Evolutionary conservation across 1,140 invertebrate genomes (phyloP).

Genomic region (Epicauta chinensis): DNA sequence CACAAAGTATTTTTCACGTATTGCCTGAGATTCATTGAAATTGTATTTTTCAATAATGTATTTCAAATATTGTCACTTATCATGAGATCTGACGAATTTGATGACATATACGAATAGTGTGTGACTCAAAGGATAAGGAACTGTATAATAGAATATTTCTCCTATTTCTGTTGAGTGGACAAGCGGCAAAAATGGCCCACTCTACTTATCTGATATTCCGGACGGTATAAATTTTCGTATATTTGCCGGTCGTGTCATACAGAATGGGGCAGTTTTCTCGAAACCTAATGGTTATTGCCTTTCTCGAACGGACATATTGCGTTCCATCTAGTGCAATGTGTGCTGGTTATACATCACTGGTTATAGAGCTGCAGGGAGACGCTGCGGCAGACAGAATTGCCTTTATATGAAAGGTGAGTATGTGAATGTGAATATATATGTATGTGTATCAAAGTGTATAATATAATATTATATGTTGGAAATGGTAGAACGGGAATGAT

Average conservation of each 20-base stretch:
- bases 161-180: conserved; percentile 6
- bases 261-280: conserved; percentile 56
- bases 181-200: conserved; percentile 19
- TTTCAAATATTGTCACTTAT: no score
- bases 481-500: conserved; percentile 28
- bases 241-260: conserved; percentile 54
- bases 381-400: conserved; percentile 24
- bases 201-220: conserved; percentile 31
- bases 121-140: no score
- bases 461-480: conserved; percentile 11
- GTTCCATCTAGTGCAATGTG: conserved; percentile 56
- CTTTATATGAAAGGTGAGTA: conserved; percentile 21
- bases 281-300: conserved; percentile 58
- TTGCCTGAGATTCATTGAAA: no score
- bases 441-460: no score
- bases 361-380: conserved; percentile 33
- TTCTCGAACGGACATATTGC: conserved; percentile 56
- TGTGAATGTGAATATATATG: no score
- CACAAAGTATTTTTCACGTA: no score
- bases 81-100: no score
- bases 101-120: no score
- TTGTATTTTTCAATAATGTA: no score
- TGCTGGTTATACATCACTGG: conserved; percentile 50
- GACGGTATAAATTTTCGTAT: conserved; percentile 52
- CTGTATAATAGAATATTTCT: no score